A percentile compares a stretch with the other conserved stretches of the same genome.
Evolutionary conservation across 2,797 vertebrate genomes (phyloP).

Genomic region (Micropoecilia bifurca): DNA sequence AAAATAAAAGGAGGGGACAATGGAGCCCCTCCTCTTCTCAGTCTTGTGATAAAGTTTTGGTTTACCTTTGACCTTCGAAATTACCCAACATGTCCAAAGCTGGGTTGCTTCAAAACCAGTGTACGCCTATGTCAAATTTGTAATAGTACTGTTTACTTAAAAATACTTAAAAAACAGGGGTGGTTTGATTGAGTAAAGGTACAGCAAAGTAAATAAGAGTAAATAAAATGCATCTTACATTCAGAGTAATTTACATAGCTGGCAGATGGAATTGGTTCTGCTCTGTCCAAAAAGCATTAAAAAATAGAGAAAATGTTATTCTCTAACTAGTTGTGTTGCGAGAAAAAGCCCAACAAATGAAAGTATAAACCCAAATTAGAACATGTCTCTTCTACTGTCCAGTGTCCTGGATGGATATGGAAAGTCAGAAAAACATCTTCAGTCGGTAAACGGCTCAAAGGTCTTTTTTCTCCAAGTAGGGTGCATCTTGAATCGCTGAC

Average conservation of each 20-base stretch:
- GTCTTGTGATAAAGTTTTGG: constrained; percentile 31
- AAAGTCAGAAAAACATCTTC: background rate
- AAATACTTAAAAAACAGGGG: background rate
- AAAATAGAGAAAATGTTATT: background rate
- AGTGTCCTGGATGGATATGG: background rate
- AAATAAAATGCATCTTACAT: background rate
- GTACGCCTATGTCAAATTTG: too few species aligned
- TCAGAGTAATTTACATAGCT: background rate
- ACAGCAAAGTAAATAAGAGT: background rate
- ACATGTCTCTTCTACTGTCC: background rate
- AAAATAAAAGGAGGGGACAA: background rate
- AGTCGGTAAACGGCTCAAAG: background rate
- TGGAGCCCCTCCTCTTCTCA: background rate
- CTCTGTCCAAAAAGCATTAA: too few species aligned
- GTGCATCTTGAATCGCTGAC: background rate
- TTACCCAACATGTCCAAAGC: background rate
- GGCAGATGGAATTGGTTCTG: background rate
- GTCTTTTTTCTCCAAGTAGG: background rate
- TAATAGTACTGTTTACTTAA: background rate
- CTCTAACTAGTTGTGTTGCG: background rate
- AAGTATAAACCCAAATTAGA: background rate
- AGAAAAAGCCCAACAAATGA: background rate
- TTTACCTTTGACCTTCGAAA: constrained; percentile 49
- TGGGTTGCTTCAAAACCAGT: background rate
- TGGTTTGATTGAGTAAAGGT: background rate